Conservation (phyloP, 2,113 vertebrate genomes). For the Limanda limanda region DNA sequence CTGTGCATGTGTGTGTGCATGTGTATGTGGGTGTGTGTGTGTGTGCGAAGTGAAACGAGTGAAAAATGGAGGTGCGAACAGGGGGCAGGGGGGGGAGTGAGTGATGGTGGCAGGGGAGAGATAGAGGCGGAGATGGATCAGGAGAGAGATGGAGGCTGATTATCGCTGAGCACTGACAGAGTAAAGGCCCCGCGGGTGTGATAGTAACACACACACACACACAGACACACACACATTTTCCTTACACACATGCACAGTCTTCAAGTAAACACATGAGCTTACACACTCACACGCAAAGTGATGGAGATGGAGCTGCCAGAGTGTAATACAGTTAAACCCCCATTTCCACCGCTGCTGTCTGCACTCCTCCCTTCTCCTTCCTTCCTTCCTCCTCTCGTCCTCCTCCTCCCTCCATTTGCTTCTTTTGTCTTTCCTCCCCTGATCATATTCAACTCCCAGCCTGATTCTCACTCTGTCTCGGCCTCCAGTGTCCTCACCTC, state of each 20-base stretch:
- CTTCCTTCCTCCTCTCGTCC: not conserved
- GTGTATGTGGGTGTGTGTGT: slow-evolving; percentile 15
- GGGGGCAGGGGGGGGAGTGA: slow-evolving; percentile 13
- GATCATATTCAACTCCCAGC: slow-evolving; percentile 39
- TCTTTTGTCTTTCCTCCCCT: slow-evolving; percentile 25
- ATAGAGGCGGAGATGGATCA: slow-evolving; percentile 71
- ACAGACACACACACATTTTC: slow-evolving; percentile 21
- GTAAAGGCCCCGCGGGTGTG: slow-evolving; percentile 69
- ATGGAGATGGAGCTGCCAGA: slow-evolving; percentile 69
- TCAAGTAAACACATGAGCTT: slow-evolving; percentile 49
- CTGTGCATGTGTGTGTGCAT: slow-evolving; percentile 14
- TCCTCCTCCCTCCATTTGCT: slow-evolving; percentile 2
- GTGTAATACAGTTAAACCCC: slow-evolving; percentile 68
- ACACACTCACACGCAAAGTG: slow-evolving; percentile 58
- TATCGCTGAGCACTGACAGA: slow-evolving; percentile 74
- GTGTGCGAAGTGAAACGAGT: slow-evolving; percentile 31
- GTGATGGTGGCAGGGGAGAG: slow-evolving; percentile 69
- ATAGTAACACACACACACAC: slow-evolving; percentile 39
- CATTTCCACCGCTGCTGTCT: slow-evolving; percentile 52
- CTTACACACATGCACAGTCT: slow-evolving; percentile 14
- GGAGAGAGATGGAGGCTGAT: slow-evolving; percentile 76
- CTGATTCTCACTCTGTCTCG: slow-evolving; percentile 47
- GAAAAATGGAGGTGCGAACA: slow-evolving; percentile 74
- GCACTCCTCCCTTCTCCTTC: not conserved
- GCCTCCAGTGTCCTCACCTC: slow-evolving; percentile 13